Evolutionary conservation across 37 sponge, comb jelly and placozoan genomes (phyloP).

Genomic region (Amphimedon queenslandica): DNA sequence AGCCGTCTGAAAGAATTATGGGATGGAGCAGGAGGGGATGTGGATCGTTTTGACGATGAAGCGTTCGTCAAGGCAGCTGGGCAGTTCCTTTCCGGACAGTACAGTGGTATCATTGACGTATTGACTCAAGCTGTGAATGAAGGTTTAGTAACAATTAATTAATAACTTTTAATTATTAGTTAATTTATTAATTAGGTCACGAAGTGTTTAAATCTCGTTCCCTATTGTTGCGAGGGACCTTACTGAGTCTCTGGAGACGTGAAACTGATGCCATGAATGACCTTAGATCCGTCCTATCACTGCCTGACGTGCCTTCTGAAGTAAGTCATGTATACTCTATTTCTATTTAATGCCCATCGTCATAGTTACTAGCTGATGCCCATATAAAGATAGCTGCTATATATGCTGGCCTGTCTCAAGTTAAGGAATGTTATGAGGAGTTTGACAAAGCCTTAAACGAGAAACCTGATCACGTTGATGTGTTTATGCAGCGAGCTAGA

Average conservation of each 20-base stretch:
- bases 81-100: conserved; percentile 19
- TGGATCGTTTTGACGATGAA: conserved; percentile 26
- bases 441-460: conserved; percentile 25
- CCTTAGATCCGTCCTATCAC: conserved; percentile 21
- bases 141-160: conserved; percentile 25
- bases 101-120: conserved; percentile 13
- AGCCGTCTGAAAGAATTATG: not conserved
- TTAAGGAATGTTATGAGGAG: conserved; percentile 22
- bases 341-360: not conserved
- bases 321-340: not conserved
- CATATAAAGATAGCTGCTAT: conserved; percentile 27
- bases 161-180: not conserved
- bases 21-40: not conserved
- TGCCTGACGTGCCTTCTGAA: not conserved
- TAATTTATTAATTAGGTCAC: conserved; percentile 18
- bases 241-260: conserved; percentile 38
- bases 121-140: conserved; percentile 32
- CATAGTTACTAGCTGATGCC: conserved; percentile 21
- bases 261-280: conserved; percentile 29
- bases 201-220: conserved; percentile 37
- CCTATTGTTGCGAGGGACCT: conserved; percentile 37
- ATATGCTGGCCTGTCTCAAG: conserved; percentile 8
- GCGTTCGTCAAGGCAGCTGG: conserved; percentile 52
- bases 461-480: conserved; percentile 29
- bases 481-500: conserved; percentile 56